A percentile compares a stretch with the other conserved stretches of the same genome.
Conservation (phyloP, 2,888 invertebrate genomes). For the Nomada fucata region DNA sequence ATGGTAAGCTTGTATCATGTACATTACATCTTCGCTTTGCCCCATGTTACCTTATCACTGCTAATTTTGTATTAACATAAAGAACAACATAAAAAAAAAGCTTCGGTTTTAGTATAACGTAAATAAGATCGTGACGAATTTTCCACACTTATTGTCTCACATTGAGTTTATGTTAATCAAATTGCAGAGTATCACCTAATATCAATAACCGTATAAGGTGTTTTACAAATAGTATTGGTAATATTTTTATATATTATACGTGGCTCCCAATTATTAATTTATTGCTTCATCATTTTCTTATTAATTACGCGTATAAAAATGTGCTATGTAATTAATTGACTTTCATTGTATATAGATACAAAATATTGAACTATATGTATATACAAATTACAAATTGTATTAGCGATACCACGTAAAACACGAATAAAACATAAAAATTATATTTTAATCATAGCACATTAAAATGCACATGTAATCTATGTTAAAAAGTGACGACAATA, state of each 20-base stretch:
- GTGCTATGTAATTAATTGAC: background rate
- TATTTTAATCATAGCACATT: too few relatives aligned
- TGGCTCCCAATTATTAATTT: background rate
- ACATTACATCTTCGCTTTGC: slow-evolving; percentile 19
- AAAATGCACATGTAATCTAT: too few relatives aligned
- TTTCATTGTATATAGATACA: background rate
- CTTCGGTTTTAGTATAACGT: slow-evolving; percentile 4
- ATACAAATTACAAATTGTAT: too few relatives aligned
- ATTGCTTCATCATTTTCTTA: background rate
- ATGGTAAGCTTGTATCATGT: too few relatives aligned
- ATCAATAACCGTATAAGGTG: slow-evolving; percentile 31
- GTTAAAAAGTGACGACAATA: too few relatives aligned
- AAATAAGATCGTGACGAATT: background rate
- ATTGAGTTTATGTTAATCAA: slow-evolving; percentile 9
- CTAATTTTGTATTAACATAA: slow-evolving; percentile 7
- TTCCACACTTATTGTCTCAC: slow-evolving; percentile 10
- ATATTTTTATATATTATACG: slow-evolving; percentile 4
- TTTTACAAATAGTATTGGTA: background rate
- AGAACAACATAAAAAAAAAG: slow-evolving; percentile 19
- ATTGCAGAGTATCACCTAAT: slow-evolving; percentile 30
- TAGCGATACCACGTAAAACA: too few relatives aligned
- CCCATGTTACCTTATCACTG: slow-evolving; percentile 33
- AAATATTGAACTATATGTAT: too few relatives aligned
- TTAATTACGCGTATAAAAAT: slow-evolving; percentile 1
- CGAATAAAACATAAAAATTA: too few relatives aligned